These are phyloP conservation scores for Timema podura DNA, from an alignment of 2,888 invertebrate genomes.

Conservation along the genomic window DNA sequence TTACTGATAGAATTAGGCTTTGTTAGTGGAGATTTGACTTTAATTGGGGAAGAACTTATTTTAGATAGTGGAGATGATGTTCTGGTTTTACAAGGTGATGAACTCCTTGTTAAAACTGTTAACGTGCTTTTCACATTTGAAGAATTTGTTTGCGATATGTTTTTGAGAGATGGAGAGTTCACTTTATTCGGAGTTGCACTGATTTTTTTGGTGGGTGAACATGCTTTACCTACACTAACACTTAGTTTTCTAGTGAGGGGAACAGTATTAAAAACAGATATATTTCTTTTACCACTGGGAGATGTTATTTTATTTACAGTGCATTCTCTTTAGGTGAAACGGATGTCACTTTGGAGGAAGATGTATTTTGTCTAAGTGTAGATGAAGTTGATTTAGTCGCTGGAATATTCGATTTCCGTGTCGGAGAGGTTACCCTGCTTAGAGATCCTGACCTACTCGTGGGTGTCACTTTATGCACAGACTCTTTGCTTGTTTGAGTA, in stretches of 20 bases:
- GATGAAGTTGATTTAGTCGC: conserved; percentile 15
- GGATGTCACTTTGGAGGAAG: not conserved
- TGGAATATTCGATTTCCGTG: conserved; percentile 19
- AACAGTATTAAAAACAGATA: not conserved
- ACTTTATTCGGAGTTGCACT: not conserved
- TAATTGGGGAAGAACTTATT: no score
- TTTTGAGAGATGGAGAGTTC: not conserved
- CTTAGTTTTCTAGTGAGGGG: conserved; percentile 4
- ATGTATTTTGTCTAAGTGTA: conserved; percentile 7
- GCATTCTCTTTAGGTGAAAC: not conserved
- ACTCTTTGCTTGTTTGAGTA: no score
- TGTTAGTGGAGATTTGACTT: no score
- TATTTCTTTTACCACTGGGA: conserved; percentile 9
- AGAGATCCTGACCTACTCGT: no score
- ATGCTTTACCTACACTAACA: not conserved
- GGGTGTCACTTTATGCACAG: no score
- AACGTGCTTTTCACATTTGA: no score
- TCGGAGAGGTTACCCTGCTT: not conserved
- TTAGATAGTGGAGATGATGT: no score
- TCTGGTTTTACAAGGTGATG: no score
- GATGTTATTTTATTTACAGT: not conserved
- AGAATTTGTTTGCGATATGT: not conserved
- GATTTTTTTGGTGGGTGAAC: conserved; percentile 8
- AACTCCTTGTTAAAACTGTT: no score
- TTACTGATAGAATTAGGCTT: no score